Evolutionary conservation across 64 coral and sea anemone species (phyloP).

Genomic region (Porites australiensis): DNA sequence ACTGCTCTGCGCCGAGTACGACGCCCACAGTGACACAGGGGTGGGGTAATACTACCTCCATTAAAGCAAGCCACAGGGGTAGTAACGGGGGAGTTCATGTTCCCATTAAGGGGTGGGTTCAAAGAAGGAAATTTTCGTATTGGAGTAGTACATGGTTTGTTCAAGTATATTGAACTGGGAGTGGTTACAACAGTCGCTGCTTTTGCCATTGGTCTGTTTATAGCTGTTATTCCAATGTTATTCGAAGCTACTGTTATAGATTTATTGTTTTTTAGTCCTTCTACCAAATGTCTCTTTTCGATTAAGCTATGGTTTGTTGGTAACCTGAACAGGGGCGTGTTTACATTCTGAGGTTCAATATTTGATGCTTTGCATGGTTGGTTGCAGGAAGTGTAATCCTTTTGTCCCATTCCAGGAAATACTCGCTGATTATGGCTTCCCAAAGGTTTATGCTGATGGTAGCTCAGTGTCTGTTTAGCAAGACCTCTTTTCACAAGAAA

Average conservation of each 20-base stretch:
- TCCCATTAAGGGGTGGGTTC: background rate
- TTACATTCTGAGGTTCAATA: conserved; percentile 4
- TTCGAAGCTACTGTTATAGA: background rate
- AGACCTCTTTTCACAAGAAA: conserved; percentile 1
- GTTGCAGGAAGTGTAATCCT: background rate
- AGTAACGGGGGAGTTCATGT: conserved; percentile 24
- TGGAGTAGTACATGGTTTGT: background rate
- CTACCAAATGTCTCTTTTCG: background rate
- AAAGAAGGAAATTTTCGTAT: background rate
- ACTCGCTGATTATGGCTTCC: background rate
- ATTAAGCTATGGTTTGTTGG: background rate
- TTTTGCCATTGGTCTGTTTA: background rate
- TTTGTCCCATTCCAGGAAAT: background rate
- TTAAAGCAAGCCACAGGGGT: conserved; percentile 57
- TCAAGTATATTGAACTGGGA: background rate
- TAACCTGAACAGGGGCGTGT: background rate
- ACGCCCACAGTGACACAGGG: conserved; percentile 88
- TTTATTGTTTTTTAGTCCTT: background rate
- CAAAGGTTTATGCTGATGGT: background rate
- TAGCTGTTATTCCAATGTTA: background rate
- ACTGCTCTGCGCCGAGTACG: conserved; percentile 66
- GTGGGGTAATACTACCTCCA: conserved; percentile 78
- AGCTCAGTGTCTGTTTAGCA: background rate
- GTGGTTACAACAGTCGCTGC: background rate
- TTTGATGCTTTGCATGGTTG: conserved; percentile 9